Percentiles rank a stretch among this genome's conserved stretches.
These are phyloP conservation scores for Sphaeridia pumilis DNA, from an alignment of 2,888 invertebrate species.

Conservation along the genomic window DNA sequence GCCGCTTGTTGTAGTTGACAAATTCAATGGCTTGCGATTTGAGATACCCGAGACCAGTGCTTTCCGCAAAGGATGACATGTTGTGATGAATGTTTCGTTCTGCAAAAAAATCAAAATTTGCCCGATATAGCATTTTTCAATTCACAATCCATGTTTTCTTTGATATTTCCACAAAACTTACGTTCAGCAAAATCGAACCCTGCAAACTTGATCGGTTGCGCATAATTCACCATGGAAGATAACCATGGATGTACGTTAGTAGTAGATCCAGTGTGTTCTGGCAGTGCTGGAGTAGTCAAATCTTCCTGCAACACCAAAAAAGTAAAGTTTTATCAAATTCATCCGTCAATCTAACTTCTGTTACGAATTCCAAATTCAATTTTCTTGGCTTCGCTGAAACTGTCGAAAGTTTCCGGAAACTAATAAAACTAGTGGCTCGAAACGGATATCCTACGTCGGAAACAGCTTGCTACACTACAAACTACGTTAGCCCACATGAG, in stretches of 20 bases:
- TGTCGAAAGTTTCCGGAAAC: no score
- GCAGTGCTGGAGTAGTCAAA: slow-evolving; percentile 42
- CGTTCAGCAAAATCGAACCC: slow-evolving; percentile 95
- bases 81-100: slow-evolving; percentile 92
- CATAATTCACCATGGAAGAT: slow-evolving; percentile 98
- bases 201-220: slow-evolving; percentile 97
- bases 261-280: slow-evolving; percentile 88
- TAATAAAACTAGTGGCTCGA: no score
- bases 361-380: no score
- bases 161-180: slow-evolving; percentile 43
- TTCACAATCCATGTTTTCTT: not conserved
- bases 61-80: slow-evolving; percentile 99
- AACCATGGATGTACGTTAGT: slow-evolving; percentile 98
- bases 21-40: slow-evolving; percentile 96
- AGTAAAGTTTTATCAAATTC: no score
- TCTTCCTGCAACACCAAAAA: no score
- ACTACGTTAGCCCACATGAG: no score
- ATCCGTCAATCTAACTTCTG: no score
- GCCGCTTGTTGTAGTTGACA: slow-evolving; percentile 99
- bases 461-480: no score
- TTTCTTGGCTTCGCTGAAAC: no score
- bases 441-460: no score
- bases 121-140: no score
- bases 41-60: slow-evolving; percentile 86
- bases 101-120: slow-evolving; percentile 45